These are phyloP conservation scores for Gastrophryne carolinensis DNA, from an alignment of 2,797 vertebrate genomes.

Conservation along the genomic window DNA sequence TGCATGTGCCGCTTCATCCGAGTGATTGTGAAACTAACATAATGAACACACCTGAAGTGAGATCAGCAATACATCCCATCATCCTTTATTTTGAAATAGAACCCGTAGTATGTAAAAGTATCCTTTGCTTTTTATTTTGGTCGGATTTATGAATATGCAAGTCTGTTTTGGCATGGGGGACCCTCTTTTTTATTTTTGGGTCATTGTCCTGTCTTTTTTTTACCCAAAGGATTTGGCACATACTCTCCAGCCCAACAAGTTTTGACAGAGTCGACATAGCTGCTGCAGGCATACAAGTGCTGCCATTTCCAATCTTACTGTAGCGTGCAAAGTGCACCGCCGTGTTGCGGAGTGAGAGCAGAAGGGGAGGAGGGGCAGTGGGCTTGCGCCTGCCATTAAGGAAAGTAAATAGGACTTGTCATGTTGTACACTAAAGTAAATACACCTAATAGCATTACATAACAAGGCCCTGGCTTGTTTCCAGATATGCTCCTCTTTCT, in stretches of 20 bases:
- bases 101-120: no score
- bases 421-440: background rate
- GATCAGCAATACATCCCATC: no score
- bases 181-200: conserved; percentile 18
- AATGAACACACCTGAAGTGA: no score
- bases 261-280: conserved; percentile 42
- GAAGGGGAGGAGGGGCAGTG: background rate
- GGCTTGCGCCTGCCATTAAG: no score
- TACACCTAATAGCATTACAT: background rate
- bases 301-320: conserved; percentile 43
- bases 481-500: background rate
- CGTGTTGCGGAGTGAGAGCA: background rate
- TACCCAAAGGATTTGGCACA: conserved; percentile 37
- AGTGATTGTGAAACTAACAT: no score
- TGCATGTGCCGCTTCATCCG: no score
- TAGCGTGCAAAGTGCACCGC: background rate
- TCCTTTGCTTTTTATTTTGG: no score
- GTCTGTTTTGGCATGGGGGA: conserved; percentile 22
- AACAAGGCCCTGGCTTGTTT: background rate
- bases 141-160: conserved; percentile 30
- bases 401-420: background rate
- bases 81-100: no score
- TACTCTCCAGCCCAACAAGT: conserved; percentile 35
- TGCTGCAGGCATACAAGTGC: conserved; percentile 34
- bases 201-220: conserved; percentile 18